A percentile compares a stretch with the other conserved stretches of the same genome.
Conservation (phyloP, 92 coral and sea anemone species). For the Epizoanthus scotinus region DNA sequence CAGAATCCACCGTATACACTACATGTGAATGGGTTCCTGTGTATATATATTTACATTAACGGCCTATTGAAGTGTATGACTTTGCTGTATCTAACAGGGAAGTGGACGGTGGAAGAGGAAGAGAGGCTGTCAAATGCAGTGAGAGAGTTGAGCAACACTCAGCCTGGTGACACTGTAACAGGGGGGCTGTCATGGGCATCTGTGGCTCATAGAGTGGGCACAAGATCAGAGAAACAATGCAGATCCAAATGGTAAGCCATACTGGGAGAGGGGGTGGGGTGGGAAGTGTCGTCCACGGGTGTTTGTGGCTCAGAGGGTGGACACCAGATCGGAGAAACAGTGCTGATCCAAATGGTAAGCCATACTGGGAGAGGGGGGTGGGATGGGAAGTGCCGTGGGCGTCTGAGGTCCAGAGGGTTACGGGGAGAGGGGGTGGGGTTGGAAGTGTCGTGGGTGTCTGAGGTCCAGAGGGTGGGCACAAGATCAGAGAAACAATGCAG, state of each 20-base stretch:
- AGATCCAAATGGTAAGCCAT: conserved; percentile 90
- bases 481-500: no score
- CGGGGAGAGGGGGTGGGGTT: no score
- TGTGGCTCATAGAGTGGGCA: conserved; percentile 87
- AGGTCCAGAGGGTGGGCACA: no score
- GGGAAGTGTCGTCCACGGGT: no score
- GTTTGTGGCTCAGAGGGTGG: no score
- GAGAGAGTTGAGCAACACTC: conserved; percentile 79
- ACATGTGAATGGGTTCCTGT: neutral
- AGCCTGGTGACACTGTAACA: conserved; percentile 80
- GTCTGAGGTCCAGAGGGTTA: no score
- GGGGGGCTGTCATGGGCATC: conserved; percentile 93
- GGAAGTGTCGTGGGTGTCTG: no score
- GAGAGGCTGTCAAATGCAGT: conserved; percentile 85
- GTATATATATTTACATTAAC: neutral
- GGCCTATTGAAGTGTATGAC: neutral
- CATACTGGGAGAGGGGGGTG: no score
- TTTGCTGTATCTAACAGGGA: conserved; percentile 56
- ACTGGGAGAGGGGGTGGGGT: conserved; percentile 42
- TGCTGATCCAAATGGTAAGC: no score
- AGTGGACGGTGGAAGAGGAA: conserved; percentile 94
- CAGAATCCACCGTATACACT: no score
- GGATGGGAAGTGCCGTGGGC: no score
- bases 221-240: conserved; percentile 98
- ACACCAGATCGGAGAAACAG: no score